These are phyloP conservation scores for Trypoxylon attenuatum DNA, from an alignment of 2,888 invertebrate species.

Conservation along the genomic window DNA sequence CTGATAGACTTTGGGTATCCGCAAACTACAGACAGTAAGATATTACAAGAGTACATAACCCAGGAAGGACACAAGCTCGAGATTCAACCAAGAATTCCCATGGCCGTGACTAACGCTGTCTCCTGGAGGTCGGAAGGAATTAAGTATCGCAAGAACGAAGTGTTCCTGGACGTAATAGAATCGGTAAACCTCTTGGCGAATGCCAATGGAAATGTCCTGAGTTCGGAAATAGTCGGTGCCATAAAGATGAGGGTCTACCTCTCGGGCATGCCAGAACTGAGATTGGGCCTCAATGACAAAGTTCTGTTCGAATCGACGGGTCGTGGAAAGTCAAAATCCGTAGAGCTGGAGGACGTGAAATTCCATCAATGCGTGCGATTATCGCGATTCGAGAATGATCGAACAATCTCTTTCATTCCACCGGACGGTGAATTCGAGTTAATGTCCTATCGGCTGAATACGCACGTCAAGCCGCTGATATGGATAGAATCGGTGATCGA, in stretches of 20 bases:
- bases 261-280: constrained; percentile 98
- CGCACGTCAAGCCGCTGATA: constrained; percentile 97
- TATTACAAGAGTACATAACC: constrained; percentile 98
- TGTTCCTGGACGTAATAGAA: constrained; percentile 98
- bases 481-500: constrained; percentile 99
- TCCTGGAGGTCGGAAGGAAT: constrained; percentile 99
- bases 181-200: constrained; percentile 97
- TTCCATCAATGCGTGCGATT: constrained; percentile 98
- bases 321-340: constrained; percentile 97
- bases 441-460: constrained; percentile 98
- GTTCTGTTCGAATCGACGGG: constrained; percentile 98
- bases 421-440: constrained; percentile 99
- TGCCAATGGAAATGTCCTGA: constrained; percentile 96
- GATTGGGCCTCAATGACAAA: constrained; percentile 97
- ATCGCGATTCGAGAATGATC: constrained; percentile 97
- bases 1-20: constrained; percentile 98
- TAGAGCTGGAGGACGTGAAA: constrained; percentile 98
- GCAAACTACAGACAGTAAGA: constrained; percentile 98
- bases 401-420: constrained; percentile 98
- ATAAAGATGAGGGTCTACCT: constrained; percentile 99
- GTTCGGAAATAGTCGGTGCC: constrained; percentile 98
- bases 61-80: constrained; percentile 99
- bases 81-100: constrained; percentile 95
- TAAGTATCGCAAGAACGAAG: constrained; percentile 99
- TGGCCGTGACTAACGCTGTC: constrained; percentile 99